A percentile compares a stretch with the other conserved stretches of the same genome.
phyloP scores from a whole-genome alignment of 2,113 vertebrate species.

The Gavia stellata region DNA sequence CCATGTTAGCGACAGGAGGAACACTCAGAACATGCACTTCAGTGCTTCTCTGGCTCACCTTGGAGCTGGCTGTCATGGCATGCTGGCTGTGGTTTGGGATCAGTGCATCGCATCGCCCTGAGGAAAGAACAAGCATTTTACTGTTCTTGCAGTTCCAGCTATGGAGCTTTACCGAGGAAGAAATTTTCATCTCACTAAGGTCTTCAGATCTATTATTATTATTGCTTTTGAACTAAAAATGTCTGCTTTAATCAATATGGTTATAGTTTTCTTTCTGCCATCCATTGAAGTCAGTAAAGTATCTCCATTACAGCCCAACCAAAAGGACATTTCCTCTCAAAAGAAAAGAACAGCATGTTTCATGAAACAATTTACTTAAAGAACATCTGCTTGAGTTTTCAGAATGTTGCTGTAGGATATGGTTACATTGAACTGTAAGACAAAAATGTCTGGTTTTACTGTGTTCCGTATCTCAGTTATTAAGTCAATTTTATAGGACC shows the following conservation, averaged over 20 bases:
- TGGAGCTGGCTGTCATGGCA: background rate
- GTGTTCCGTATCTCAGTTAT: conserved; percentile 28
- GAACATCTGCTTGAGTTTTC: conserved; percentile 52
- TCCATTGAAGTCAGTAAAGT: background rate
- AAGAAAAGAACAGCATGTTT: conserved; percentile 12
- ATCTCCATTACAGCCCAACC: background rate
- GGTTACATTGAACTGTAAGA: conserved; percentile 27
- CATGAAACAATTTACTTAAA: conserved; percentile 47
- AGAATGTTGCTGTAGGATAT: conserved; percentile 38
- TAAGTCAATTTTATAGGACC: conserved; percentile 39
- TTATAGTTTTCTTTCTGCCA: background rate
- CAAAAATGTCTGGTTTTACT: conserved; percentile 51
- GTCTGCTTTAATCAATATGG: background rate
- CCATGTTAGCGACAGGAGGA: background rate
- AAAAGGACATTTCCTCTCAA: background rate
- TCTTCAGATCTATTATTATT: background rate
- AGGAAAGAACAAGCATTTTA: background rate
- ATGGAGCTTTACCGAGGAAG: background rate
- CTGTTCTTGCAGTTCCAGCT: background rate
- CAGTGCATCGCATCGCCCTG: background rate
- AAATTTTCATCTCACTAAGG: background rate
- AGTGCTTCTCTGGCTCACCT: background rate
- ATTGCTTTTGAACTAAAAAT: background rate
- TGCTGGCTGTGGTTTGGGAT: background rate
- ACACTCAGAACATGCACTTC: background rate